A percentile compares a stretch with the other conserved stretches of the same genome.
These are phyloP conservation scores for Diarsia mendica DNA, from an alignment of 2,888 invertebrate species.

Conservation along the genomic window DNA sequence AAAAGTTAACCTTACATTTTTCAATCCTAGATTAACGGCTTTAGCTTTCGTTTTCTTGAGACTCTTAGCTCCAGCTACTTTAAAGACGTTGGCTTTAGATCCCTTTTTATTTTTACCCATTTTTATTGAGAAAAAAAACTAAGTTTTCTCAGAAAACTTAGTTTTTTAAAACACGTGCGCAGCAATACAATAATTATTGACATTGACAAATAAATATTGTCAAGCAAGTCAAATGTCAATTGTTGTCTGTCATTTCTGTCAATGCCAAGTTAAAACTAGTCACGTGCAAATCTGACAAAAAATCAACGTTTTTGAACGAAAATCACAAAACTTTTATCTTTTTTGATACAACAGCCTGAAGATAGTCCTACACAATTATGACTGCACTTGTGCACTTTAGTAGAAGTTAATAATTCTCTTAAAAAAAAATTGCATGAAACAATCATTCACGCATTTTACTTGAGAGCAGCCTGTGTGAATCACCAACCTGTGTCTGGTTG, in stretches of 20 bases:
- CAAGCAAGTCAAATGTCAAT: no score
- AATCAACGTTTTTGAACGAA: conserved; percentile 12
- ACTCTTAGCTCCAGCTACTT: conserved; percentile 87
- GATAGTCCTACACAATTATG: background rate
- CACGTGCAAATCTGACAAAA: background rate
- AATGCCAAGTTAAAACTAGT: background rate
- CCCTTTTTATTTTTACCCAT: conserved; percentile 87
- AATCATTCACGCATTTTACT: background rate
- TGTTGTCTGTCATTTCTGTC: background rate
- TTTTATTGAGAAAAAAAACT: conserved; percentile 36
- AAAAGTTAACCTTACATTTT: conserved; percentile 79
- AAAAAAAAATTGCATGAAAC: background rate
- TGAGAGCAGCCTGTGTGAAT: background rate
- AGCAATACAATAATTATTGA: background rate
- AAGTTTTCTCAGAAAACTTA: no score
- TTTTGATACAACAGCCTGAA: background rate
- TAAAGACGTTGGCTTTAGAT: conserved; percentile 83
- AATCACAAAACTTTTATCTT: background rate
- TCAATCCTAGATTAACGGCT: conserved; percentile 84
- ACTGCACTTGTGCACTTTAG: no score
- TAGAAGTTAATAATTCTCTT: background rate
- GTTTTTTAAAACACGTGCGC: conserved; percentile 10
- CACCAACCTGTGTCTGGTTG: background rate
- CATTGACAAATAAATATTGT: no score
- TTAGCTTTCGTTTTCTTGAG: conserved; percentile 87